Evolutionary conservation across 2,797 vertebrate genomes (phyloP).

Genomic region (Strix occidentalis): DNA sequence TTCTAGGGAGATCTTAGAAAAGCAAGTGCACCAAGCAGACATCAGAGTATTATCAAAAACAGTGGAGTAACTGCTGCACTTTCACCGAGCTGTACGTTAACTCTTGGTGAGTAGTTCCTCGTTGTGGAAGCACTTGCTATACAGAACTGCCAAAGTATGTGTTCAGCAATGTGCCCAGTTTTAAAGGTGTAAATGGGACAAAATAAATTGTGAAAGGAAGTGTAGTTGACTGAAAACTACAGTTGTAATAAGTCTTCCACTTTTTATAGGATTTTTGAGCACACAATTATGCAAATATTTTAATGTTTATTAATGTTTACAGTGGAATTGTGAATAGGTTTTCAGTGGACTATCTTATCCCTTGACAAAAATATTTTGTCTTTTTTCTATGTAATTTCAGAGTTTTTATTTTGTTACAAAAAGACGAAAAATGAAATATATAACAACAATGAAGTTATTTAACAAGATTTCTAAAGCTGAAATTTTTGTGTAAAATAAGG

Average conservation of each 20-base stretch:
- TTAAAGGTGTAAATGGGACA: conserved; percentile 88
- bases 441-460: conserved; percentile 91
- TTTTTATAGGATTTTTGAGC: conserved; percentile 89
- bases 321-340: conserved; percentile 91
- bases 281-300: conserved; percentile 92
- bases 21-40: conserved; percentile 72
- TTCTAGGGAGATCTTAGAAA: conserved; percentile 68
- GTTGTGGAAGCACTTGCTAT: conserved; percentile 84
- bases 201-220: conserved; percentile 91
- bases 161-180: conserved; percentile 90
- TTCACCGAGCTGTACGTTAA: conserved; percentile 65
- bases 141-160: conserved; percentile 91
- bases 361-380: conserved; percentile 92
- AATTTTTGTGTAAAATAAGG: conserved; percentile 93
- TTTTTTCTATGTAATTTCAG: conserved; percentile 96
- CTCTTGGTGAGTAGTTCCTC: conserved; percentile 73
- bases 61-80: conserved; percentile 74
- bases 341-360: conserved; percentile 92
- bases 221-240: conserved; percentile 93
- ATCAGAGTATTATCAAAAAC: conserved; percentile 58
- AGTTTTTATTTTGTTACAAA: conserved; percentile 99
- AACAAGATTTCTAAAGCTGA: conserved; percentile 92
- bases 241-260: conserved; percentile 89
- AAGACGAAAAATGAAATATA: conserved; percentile 87
- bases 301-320: conserved; percentile 92